Percentiles rank a stretch among this genome's conserved stretches.
phyloP scores from a whole-genome alignment of 1,140 invertebrate genomes.

The Solenopsis invicta region DNA sequence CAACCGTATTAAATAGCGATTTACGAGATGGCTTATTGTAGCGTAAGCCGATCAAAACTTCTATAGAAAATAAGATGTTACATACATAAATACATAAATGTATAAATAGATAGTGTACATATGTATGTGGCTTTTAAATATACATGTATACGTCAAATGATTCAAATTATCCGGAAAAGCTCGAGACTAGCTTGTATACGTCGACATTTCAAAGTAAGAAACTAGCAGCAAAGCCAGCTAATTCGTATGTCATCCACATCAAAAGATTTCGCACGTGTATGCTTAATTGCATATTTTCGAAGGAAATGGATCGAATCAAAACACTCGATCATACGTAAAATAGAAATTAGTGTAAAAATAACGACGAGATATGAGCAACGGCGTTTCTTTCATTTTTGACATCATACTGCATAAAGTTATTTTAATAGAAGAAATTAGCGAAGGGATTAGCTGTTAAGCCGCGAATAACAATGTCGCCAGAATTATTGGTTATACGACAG shows the following conservation, averaged over 20 bases:
- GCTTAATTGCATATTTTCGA: neutral
- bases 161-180: conserved; percentile 81
- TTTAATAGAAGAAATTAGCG: neutral
- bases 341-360: neutral
- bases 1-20: conserved; percentile 1
- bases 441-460: neutral
- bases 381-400: neutral
- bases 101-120: neutral
- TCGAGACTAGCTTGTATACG: conserved; percentile 40
- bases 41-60: neutral
- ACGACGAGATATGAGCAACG: neutral
- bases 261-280: conserved; percentile 66
- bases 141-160: conserved; percentile 33
- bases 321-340: neutral
- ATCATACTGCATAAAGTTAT: neutral
- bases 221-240: conserved; percentile 72
- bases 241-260: conserved; percentile 81
- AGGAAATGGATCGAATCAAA: conserved; percentile 22
- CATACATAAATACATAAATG: neutral
- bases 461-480: neutral
- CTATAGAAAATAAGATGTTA: neutral
- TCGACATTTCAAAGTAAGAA: conserved; percentile 81
- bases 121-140: neutral
- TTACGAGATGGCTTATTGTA: neutral
- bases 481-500: conserved; percentile 23